A percentile compares a stretch with the other conserved stretches of the same genome.
These are phyloP conservation scores for Torymus texanus DNA, from an alignment of 2,888 invertebrate genomes.

Conservation along the genomic window DNA sequence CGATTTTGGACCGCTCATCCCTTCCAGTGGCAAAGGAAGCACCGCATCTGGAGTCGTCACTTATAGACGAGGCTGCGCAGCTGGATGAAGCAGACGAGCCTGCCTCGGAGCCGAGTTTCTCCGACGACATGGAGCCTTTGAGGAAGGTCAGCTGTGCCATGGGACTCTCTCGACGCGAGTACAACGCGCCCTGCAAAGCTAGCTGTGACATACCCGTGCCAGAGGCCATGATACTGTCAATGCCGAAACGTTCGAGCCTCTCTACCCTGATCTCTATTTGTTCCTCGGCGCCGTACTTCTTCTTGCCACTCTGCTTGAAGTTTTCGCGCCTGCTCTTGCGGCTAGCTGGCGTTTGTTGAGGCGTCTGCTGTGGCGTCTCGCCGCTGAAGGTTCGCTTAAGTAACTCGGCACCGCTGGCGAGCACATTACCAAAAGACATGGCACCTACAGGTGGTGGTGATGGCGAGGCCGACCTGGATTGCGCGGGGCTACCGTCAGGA, in stretches of 20 bases:
- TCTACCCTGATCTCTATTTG: conserved; percentile 76
- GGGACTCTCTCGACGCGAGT: conserved; percentile 82
- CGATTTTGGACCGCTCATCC: conserved; percentile 33
- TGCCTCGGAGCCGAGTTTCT: conserved; percentile 61
- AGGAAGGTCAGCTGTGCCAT: conserved; percentile 88
- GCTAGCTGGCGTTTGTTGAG: conserved; percentile 63
- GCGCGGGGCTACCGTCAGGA: conserved; percentile 82
- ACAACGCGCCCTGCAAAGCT: conserved; percentile 80
- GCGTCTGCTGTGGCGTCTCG: conserved; percentile 66
- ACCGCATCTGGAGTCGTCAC: conserved; percentile 58
- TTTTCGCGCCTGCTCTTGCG: conserved; percentile 44
- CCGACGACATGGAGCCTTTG: conserved; percentile 75
- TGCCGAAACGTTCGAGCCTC: conserved; percentile 82
- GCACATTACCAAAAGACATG: conserved; percentile 75
- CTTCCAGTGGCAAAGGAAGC: conserved; percentile 56
- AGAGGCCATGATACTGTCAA: conserved; percentile 81
- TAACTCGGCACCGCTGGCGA: conserved; percentile 82
- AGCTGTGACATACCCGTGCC: conserved; percentile 79
- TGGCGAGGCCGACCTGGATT: conserved; percentile 78
- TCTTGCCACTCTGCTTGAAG: conserved; percentile 50
- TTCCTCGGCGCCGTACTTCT: conserved; percentile 67
- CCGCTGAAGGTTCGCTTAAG: conserved; percentile 80
- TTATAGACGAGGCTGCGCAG: conserved; percentile 76
- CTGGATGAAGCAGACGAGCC: conserved; percentile 67
- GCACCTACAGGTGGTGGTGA: conserved; percentile 71